Evolutionary conservation across 1,140 invertebrate genomes (phyloP), one percentile per base, ranked within the genome.

Genomic region (Onthophagus taurus): DNA sequence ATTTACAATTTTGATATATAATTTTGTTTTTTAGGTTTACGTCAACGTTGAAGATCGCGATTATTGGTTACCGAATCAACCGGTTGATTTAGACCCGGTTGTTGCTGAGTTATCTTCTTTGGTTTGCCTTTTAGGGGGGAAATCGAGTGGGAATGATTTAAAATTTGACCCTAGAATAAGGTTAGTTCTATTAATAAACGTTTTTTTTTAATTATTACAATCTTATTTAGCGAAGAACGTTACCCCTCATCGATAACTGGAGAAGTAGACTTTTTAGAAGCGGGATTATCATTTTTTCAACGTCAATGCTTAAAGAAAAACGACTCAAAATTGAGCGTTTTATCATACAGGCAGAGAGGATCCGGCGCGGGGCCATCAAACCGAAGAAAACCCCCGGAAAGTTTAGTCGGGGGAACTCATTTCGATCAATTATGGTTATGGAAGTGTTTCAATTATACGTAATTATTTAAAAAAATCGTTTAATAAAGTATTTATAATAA

Each of bases 401-500:
- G 61, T 46, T 61, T 66, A 37, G 71, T 68, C 31, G 72, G 64
- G 7, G 72, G 68, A 1, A 67, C 68, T 2, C 59, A 65, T 1
- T 65, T 74, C 33, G 74, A 78, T 45, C 62, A 72, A 23, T 61
- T 78, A 0, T 78, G 76, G 76, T 67, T 76, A 53, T 78, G 76
- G 75, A 73, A 72, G 45, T 78, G 76, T 45, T 76, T 77, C 44
- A 78, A 76, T 58, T 77, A 75, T 50, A 75, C 74, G 75, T 78
- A 50, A 72, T n/a, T n/a, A n/a, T n/a, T n/a, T n/a, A n/a, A n/a
- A n/a, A n/a, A n/a, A n/a, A n/a, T n/a, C n/a, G n/a, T n/a, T n/a
- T n/a, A n/a, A n/a, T n/a, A n/a, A n/a, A n/a, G n/a, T n/a, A n/a
- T n/a, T n/a, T n/a, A n/a, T n/a, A n/a, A n/a, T n/a, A n/a, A n/a